Evolutionary conservation across 2,888 invertebrate genomes (phyloP), one percentile per base, ranked within the genome.

Genomic region (Allygus modestus): DNA sequence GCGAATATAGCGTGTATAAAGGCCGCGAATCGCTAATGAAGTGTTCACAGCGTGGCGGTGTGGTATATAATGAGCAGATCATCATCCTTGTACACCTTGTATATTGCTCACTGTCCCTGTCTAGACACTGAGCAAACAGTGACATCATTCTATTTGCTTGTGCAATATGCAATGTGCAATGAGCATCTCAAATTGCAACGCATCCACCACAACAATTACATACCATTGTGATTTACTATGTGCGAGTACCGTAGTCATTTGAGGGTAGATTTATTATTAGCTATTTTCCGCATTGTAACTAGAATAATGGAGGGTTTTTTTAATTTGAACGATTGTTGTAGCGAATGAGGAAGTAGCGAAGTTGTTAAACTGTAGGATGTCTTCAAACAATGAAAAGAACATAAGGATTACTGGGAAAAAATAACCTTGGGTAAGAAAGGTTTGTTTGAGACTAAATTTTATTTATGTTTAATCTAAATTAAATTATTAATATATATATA

Each of bases 111-210:
- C 65, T 28, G 65, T 28, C 71, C 9, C 15, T 28, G 71, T 37
- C 71, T 71, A 71, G 37, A n/a, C 71, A 7, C 71, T 71, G 71
- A 71, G 41, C 71, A 71, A 41, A 71, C 71, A 41, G 20, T 71
- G 71, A 71, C 71, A 41, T 71, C 71, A 71, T 20, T 9, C 7
- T 20, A 54, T 54, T 23, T 54, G 54, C 54, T 20, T 54, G 11
- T 65, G 65, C 65, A 65, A 28, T 15, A n/a, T 58, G 20, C 58
- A 58, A 58, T 2, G 46, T 2, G 1, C n/a, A 17, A n/a, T 37
- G 9, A 4, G 37, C 37, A 37, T n/a, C n/a, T n/a, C n/a, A n/a
- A n/a, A 37, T 37, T 37, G 37, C 51, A 51, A 15, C 20, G 58
- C 58, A 58, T 23, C 20, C 23, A 65, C 2, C 4, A 28, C 20